phyloP scores from a whole-genome alignment of 2,888 invertebrate species.

The Campopleginae sp. region DNA sequence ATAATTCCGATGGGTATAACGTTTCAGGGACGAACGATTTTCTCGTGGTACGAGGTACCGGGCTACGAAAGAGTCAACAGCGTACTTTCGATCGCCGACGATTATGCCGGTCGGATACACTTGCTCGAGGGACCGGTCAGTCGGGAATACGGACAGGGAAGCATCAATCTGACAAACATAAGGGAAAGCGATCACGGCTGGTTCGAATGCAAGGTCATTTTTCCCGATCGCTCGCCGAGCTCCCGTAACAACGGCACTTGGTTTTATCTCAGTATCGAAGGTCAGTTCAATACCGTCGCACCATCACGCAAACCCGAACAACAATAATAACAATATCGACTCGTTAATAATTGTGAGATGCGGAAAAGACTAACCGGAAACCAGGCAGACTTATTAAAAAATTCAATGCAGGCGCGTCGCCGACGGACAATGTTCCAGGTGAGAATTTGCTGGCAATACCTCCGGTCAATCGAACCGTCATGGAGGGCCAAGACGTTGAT shows the following conservation, averaged over 20 bases:
- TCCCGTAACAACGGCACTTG: slow-evolving; percentile 95
- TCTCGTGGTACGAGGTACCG: slow-evolving; percentile 90
- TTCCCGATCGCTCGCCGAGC: slow-evolving; percentile 94
- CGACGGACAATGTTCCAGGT: slow-evolving; percentile 87
- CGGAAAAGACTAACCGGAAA: slow-evolving; percentile 79
- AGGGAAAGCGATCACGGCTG: slow-evolving; percentile 95
- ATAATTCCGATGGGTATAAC: slow-evolving; percentile 75
- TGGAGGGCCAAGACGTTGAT: slow-evolving; percentile 93
- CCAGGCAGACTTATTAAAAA: slow-evolving; percentile 83
- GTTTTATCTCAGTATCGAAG: slow-evolving; percentile 95
- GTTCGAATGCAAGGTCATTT: slow-evolving; percentile 95
- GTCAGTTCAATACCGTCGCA: too few species aligned
- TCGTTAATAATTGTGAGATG: neutral
- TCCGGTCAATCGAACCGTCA: slow-evolving; percentile 94
- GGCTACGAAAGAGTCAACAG: slow-evolving; percentile 80
- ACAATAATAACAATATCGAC: too few species aligned
- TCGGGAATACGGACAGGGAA: slow-evolving; percentile 88
- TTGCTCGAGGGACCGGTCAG: slow-evolving; percentile 87
- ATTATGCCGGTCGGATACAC: slow-evolving; percentile 90
- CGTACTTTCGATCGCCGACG: slow-evolving; percentile 88
- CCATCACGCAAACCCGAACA: too few species aligned
- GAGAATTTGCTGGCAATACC: slow-evolving; percentile 94
- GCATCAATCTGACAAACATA: slow-evolving; percentile 94
- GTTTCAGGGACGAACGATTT: slow-evolving; percentile 90
- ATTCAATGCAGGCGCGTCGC: slow-evolving; percentile 83